Percentiles rank a stretch among this genome's conserved stretches.
These are phyloP conservation scores for Myrmophylax atrothorax DNA, from an alignment of 2,113 vertebrate genomes.

Conservation along the genomic window DNA sequence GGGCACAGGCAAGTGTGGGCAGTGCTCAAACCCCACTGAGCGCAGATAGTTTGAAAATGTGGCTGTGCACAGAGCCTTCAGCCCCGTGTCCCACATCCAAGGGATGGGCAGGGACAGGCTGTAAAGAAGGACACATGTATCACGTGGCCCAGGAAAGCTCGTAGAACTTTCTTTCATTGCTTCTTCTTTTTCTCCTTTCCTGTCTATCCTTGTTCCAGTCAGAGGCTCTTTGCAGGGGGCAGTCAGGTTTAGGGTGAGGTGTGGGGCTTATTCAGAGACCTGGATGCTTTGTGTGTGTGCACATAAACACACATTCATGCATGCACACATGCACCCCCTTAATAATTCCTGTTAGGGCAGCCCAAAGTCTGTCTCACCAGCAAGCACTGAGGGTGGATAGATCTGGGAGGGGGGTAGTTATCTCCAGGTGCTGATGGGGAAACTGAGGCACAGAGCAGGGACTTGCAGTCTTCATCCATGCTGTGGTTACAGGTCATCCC, in stretches of 20 bases:
- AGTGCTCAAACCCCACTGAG: rapidly evolving
- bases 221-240: rapidly evolving
- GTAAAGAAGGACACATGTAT: rapidly evolving
- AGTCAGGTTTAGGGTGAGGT: not conserved
- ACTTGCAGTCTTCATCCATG: rapidly evolving
- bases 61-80: not conserved
- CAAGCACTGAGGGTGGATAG: not conserved
- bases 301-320: rapidly evolving
- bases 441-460: not conserved
- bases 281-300: not conserved
- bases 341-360: not conserved
- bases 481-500: not conserved
- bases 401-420: not conserved
- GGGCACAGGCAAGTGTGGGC: rapidly evolving
- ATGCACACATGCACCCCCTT: rapidly evolving
- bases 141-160: not conserved
- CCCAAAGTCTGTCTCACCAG: not conserved
- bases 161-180: rapidly evolving
- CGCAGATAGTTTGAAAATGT: not conserved
- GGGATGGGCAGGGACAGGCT: not conserved
- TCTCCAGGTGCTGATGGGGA: not conserved
- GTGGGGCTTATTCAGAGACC: not conserved
- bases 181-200: not conserved
- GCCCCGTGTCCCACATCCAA: rapidly evolving
- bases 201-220: not conserved